These are phyloP conservation scores for Lepilemur ruficaudatus DNA, from an alignment of 2,797 vertebrate species.

Conservation along the genomic window DNA sequence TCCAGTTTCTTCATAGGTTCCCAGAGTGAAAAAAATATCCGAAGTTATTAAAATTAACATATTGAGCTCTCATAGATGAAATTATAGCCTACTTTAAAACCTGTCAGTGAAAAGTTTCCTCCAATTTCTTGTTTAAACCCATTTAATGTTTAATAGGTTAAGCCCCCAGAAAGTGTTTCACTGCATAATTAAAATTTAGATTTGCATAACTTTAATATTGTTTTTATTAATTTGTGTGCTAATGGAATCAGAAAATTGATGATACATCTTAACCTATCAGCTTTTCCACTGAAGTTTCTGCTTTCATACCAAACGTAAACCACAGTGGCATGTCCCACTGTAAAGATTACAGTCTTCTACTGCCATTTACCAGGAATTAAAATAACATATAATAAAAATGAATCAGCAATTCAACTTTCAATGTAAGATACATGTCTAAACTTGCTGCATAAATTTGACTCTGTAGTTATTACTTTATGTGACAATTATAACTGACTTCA, in stretches of 20 bases:
- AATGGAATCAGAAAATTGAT: constrained; percentile 3
- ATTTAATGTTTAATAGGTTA: background rate
- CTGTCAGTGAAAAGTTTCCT: background rate
- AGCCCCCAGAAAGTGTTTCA: background rate
- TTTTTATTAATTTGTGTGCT: constrained; percentile 18
- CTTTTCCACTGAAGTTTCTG: background rate
- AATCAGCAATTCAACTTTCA: background rate
- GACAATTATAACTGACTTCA: background rate
- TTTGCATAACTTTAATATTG: background rate
- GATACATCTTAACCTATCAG: background rate
- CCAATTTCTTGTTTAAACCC: constrained; percentile 31
- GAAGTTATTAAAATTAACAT: background rate
- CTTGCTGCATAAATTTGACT: background rate
- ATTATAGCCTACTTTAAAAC: constrained; percentile 31
- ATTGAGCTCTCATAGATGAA: background rate
- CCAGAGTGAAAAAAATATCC: background rate
- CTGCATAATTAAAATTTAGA: constrained; percentile 34
- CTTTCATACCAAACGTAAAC: background rate
- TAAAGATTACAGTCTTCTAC: background rate
- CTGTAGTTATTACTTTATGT: background rate
- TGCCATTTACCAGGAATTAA: background rate
- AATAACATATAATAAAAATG: constrained; percentile 21
- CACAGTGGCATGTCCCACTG: background rate
- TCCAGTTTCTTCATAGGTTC: background rate
- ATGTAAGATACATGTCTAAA: constrained; percentile 2